These are phyloP conservation scores for Narcine bancroftii DNA, from an alignment of 2,113 vertebrate genomes.

Conservation along the genomic window DNA sequence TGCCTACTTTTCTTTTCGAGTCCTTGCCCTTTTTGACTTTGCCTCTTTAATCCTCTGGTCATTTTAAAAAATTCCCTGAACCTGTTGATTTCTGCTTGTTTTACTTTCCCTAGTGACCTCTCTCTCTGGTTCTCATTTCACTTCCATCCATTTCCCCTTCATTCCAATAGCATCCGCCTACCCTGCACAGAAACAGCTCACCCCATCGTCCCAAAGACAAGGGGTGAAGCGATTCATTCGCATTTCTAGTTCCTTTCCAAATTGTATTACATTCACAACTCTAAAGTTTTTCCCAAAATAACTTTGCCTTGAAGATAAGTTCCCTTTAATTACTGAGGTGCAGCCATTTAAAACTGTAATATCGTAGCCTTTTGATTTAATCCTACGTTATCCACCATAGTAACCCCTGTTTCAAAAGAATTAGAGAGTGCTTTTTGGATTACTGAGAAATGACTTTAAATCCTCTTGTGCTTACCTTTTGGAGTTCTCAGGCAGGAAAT, in stretches of 20 bases:
- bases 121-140: too few relatives aligned
- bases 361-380: constrained; percentile 14
- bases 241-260: background rate
- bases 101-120: too few relatives aligned
- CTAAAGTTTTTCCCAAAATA: background rate
- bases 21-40: background rate
- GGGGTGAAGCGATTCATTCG: background rate
- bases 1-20: background rate
- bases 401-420: constrained; percentile 7
- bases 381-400: background rate
- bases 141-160: too few relatives aligned
- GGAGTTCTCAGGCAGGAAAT: background rate
- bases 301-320: constrained; percentile 20
- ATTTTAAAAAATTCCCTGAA: background rate
- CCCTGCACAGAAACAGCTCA: too few relatives aligned
- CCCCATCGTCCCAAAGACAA: background rate
- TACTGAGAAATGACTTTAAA: background rate
- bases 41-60: background rate
- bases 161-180: too few relatives aligned
- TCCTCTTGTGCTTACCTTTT: background rate
- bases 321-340: constrained; percentile 28
- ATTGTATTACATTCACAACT: background rate
- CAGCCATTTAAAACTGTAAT: background rate
- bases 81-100: background rate
- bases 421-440: constrained; percentile 19